phyloP scores from a whole-genome alignment of 2,888 invertebrate genomes.

The Amorpha juglandis region DNA sequence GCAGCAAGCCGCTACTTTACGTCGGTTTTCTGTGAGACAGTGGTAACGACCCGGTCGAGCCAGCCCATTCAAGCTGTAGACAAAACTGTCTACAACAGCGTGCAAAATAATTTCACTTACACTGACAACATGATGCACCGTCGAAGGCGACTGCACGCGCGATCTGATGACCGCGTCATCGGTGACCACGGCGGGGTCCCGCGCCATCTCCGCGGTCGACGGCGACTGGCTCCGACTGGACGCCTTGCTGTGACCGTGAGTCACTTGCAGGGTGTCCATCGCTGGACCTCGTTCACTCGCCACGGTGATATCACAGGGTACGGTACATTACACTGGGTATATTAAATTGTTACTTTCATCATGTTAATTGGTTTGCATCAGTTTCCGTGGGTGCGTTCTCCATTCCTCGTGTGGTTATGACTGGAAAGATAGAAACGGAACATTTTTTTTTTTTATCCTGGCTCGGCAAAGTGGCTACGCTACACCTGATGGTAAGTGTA shows the following conservation, averaged over 20 bases:
- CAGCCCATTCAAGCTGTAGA: too few relatives aligned
- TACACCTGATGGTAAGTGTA: too few relatives aligned
- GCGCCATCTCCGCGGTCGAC: conserved; percentile 74
- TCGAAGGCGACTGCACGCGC: conserved; percentile 76
- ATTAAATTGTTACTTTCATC: neutral
- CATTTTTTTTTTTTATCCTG: neutral
- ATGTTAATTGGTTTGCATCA: neutral
- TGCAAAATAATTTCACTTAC: conserved; percentile 47
- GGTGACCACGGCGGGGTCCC: conserved; percentile 70
- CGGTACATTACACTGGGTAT: conserved; percentile 10
- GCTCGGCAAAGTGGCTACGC: too few relatives aligned
- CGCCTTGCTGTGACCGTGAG: conserved; percentile 82
- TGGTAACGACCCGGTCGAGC: too few relatives aligned
- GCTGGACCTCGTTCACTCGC: neutral
- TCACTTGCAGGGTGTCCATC: conserved; percentile 77
- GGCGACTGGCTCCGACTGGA: conserved; percentile 87
- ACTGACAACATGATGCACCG: conserved; percentile 72
- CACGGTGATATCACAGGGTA: neutral
- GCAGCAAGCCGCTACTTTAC: too few relatives aligned
- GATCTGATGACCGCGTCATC: conserved; percentile 76
- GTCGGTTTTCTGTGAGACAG: too few relatives aligned
- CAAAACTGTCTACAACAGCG: too few relatives aligned
- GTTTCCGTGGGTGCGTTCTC: conserved; percentile 8
- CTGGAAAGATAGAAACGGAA: conserved; percentile 1
- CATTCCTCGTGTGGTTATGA: conserved; percentile 6